Conservation (phyloP, 2,888 invertebrate species). For the Achlya flavicornis region DNA sequence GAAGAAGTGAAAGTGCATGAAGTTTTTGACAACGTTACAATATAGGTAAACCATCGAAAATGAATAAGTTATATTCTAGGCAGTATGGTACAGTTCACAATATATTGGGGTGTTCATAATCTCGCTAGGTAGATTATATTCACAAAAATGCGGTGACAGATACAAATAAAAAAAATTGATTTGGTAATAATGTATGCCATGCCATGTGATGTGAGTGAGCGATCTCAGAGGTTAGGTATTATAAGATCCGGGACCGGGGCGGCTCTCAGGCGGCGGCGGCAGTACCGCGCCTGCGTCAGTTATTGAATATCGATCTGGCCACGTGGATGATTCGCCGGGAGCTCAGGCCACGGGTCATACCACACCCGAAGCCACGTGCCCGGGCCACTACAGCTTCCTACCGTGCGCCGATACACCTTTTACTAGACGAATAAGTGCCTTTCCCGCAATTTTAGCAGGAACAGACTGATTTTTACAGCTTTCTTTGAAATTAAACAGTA, state of each 20-base stretch:
- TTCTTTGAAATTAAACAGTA: too few species aligned
- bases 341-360: background rate
- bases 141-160: too few species aligned
- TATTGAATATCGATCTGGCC: background rate
- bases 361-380: background rate
- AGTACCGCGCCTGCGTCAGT: slow-evolving; percentile 57
- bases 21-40: too few species aligned
- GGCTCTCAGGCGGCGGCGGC: slow-evolving; percentile 40
- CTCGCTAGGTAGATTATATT: too few species aligned
- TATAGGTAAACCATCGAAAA: too few species aligned
- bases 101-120: too few species aligned
- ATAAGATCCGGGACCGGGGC: slow-evolving; percentile 9
- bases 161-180: too few species aligned
- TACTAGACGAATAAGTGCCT: background rate
- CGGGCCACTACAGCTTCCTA: background rate
- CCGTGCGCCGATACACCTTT: background rate
- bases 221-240: background rate
- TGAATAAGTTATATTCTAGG: too few species aligned
- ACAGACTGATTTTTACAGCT: background rate
- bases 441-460: background rate
- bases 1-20: too few species aligned
- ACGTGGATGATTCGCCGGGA: background rate
- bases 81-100: too few species aligned
- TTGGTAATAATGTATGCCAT: background rate
- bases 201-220: background rate